Conservation (phyloP, 2,888 invertebrate genomes). For the Dorcus parallelipipedus region DNA sequence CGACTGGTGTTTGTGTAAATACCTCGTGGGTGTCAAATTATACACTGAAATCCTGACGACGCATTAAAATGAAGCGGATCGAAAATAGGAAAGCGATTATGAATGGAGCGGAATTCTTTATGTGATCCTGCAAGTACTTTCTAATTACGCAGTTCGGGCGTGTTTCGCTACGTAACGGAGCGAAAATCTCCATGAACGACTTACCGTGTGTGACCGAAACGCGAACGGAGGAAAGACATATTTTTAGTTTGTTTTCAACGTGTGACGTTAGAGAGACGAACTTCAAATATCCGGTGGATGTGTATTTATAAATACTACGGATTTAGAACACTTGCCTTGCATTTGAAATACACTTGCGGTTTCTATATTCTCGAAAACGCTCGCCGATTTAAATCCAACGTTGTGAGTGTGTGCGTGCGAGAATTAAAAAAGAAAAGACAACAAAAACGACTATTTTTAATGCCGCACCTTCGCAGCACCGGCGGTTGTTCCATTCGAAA, state of each 20-base stretch:
- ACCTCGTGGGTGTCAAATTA: no score
- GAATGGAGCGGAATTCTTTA: not conserved
- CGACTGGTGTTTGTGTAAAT: no score
- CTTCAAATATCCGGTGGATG: constrained; percentile 45
- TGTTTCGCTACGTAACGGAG: not conserved
- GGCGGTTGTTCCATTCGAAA: no score
- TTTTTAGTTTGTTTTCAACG: constrained; percentile 45
- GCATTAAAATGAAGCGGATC: no score
- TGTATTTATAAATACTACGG: constrained; percentile 43
- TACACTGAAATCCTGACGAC: no score
- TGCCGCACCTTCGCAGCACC: no score
- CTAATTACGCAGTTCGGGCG: not conserved
- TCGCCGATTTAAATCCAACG: not conserved
- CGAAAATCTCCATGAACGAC: not conserved
- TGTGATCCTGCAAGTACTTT: not conserved
- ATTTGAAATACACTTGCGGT: constrained; percentile 30
- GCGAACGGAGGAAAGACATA: constrained; percentile 31
- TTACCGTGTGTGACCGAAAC: constrained; percentile 15
- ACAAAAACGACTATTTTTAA: no score
- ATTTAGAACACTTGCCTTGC: constrained; percentile 43
- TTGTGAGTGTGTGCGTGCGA: no score
- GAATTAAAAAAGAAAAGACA: no score
- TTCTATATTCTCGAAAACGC: constrained; percentile 25
- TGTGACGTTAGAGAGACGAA: constrained; percentile 44
- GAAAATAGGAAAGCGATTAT: not conserved